A percentile compares a stretch with the other conserved stretches of the same genome.
phyloP scores from a whole-genome alignment of 2,797 vertebrate genomes.

The Melopsittacus undulatus region DNA sequence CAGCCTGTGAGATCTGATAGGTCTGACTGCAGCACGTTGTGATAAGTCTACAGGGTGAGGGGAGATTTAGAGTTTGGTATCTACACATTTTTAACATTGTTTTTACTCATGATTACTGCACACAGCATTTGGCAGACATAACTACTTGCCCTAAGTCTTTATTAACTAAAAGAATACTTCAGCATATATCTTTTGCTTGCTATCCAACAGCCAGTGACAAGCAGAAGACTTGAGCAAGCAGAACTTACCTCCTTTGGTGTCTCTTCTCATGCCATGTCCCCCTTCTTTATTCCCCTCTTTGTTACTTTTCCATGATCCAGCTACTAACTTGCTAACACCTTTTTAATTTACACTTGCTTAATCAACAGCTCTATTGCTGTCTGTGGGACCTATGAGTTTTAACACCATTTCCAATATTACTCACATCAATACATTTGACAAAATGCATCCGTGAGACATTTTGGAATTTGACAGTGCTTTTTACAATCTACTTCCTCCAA shows the following conservation, averaged over 20 bases:
- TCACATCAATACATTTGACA: background rate
- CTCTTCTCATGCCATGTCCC: background rate
- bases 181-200: background rate
- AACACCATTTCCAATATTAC: background rate
- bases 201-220: background rate
- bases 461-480: background rate
- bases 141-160: background rate
- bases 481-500: background rate
- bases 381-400: background rate
- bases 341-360: background rate
- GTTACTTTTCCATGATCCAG: background rate
- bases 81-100: background rate
- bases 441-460: background rate
- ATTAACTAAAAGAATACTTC: background rate
- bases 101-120: background rate
- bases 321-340: background rate
- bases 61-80: background rate
- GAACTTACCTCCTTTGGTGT: background rate
- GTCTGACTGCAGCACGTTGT: fast-evolving
- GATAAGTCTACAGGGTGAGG: background rate
- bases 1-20: background rate
- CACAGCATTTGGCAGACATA: background rate
- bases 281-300: background rate
- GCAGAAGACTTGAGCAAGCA: background rate
- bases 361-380: background rate